Evolutionary conservation across 2,113 vertebrate genomes (phyloP), one percentile per base, ranked within the genome.

Genomic region (Peucedramus taeniatus): DNA sequence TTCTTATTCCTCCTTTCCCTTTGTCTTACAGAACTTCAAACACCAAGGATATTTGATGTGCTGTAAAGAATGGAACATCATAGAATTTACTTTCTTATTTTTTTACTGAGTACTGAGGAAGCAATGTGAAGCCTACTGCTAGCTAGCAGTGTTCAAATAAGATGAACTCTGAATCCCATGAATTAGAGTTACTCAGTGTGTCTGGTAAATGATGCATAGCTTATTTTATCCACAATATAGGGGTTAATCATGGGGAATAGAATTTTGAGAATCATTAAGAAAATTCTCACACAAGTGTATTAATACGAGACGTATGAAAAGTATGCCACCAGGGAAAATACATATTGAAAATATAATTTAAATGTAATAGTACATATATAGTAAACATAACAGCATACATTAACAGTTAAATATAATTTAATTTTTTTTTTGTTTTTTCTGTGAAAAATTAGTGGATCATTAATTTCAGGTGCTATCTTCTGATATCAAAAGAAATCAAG

Each of bases 281-380:
- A 89, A 90, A 83, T 59, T 33, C 15, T 76, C 54, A 90, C 44
- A 86, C 63, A 94, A 95, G 60, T 90, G 35, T 94, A 87, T 60
- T 91, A 94, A 94, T 92, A 93, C 31, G 77, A 85, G 86, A 78
- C 94, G 53, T 90, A 93, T 94, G 84, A 96, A 94, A 96, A 96
- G 96, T 83, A 95, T 21, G 31, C 19, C 70, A 91, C 44, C 33
- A 82, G 47, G 56, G 84, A 94, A 96, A 96, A 97, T 47, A 97
- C 8, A 90, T 49, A 83, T 87, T 86, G n/a, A 92, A 97, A 96
- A 27, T 76, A 39, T 11, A 44, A 39, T 42, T 64, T 72, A 76
- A 44, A 60, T 60, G 2, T 24, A 39, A 42, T 11, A 26, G 4
- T 19, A 39, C 3, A 11, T 28, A 27, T 13, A 30, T 63, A 42